Evolutionary conservation across 37 sponge, comb jelly and placozoan genomes (phyloP), one percentile per base, ranked within the genome.

Genomic region (Crambe crambe): DNA sequence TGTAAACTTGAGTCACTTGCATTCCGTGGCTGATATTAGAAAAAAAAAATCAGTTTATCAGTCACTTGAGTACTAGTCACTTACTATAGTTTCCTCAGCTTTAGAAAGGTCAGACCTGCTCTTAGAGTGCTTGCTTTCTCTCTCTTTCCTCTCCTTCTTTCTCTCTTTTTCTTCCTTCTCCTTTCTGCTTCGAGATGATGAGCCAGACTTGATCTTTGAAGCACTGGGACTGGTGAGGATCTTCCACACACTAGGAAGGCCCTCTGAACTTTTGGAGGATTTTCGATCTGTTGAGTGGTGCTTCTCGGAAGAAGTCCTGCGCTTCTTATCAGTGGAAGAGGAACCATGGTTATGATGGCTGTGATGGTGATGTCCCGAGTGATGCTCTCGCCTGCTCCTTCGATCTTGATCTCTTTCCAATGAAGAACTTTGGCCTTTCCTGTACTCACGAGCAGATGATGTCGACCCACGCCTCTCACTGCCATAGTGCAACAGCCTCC

Each of bases 251-350:
- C 43, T 42, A 25, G 43, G 12, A n/a, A 25, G 20, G n/a, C 71
- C 12, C 2, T 76, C 76, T 39, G 18, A 3, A 21, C 25, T 27
- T 12, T 77, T 39, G 57, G 75, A 75, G 10, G 76, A 76, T 32
- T 60, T 60, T 22, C 17, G 6, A 60, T 60, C 61, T 20, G 80
- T 5, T 0, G 80, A 80, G n/a, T 70, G 70, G 35, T 56, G 74
- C n/a, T 32, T 32, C 21, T 54, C 35, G 2, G 74, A 73, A 6
- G 74, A 73, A 30, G 56, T 73, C 17, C 74, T 73, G 56, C 5
- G 56, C 36, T 30, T 73, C 6, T 51, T 41, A 2, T 56, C 42
- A 36, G 37, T 9, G 5, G 70, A 70, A 26, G 17, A 42, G 1
- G 37, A 41, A 2, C 42, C 42, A 41, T 38, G 42, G 23, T 41